Conservation (phyloP, 2,888 invertebrate species). For the Erebia epiphron region DNA sequence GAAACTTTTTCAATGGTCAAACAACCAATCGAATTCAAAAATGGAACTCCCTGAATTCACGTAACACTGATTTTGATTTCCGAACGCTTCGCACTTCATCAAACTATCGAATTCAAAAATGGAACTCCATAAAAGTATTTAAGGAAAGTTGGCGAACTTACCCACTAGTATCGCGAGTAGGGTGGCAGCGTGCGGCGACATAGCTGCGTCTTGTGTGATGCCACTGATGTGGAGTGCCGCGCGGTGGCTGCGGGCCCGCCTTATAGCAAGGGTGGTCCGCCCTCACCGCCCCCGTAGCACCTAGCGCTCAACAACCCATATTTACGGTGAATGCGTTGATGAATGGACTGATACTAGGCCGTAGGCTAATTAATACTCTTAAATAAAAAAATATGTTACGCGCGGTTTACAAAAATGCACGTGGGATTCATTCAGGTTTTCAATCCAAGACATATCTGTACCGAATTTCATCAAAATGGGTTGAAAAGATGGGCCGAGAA, state of each 20-base stretch:
- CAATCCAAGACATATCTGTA: too few relatives aligned
- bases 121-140: slow-evolving; percentile 14
- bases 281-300: slow-evolving; percentile 43
- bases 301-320: background rate
- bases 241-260: slow-evolving; percentile 51
- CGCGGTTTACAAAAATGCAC: too few relatives aligned
- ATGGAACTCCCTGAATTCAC: background rate
- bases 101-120: background rate
- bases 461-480: too few relatives aligned
- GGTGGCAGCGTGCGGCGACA: slow-evolving; percentile 61
- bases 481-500: too few relatives aligned
- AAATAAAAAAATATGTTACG: too few relatives aligned
- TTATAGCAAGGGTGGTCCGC: slow-evolving; percentile 64
- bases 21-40: too few relatives aligned
- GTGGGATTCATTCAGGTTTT: too few relatives aligned
- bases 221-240: slow-evolving; percentile 55
- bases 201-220: slow-evolving; percentile 50
- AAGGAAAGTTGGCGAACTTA: slow-evolving; percentile 46
- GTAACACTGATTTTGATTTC: background rate
- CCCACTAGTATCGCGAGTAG: slow-evolving; percentile 66
- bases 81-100: background rate
- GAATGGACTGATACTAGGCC: too few relatives aligned
- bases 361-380: too few relatives aligned
- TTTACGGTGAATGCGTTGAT: background rate
- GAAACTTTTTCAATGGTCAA: too few relatives aligned